phyloP scores from a whole-genome alignment of 2,888 invertebrate genomes.

The Melinopterus prodromus region DNA sequence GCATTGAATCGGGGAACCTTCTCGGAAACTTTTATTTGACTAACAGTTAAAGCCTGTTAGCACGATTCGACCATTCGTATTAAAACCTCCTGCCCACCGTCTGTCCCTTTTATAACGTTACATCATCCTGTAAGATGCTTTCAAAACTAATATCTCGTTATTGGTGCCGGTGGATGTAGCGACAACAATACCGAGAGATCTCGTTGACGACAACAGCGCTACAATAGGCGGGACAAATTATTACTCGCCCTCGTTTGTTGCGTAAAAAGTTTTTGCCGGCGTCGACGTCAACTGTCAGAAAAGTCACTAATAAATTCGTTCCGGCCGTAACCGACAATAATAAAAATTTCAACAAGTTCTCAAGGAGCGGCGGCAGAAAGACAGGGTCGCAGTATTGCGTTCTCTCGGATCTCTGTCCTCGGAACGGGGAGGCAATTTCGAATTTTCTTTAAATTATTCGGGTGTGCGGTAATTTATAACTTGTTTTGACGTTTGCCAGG shows the following conservation, averaged over 20 bases:
- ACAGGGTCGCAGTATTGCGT: background rate
- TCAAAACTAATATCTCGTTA: too few relatives aligned
- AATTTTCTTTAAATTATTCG: constrained; percentile 4
- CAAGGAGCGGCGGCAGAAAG: background rate
- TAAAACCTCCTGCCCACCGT: too few relatives aligned
- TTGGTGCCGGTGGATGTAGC: too few relatives aligned
- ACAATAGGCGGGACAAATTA: background rate
- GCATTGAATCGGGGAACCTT: too few relatives aligned
- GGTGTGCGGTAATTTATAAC: background rate
- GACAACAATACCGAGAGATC: background rate
- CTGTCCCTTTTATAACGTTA: too few relatives aligned
- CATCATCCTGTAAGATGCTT: too few relatives aligned
- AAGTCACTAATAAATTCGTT: constrained; percentile 4
- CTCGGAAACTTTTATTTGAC: too few relatives aligned
- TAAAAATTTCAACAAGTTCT: background rate
- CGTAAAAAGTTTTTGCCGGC: background rate
- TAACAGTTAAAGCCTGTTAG: too few relatives aligned
- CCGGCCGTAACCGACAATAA: background rate
- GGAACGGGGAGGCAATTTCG: background rate
- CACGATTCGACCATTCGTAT: too few relatives aligned
- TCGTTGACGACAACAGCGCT: background rate
- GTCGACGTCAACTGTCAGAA: background rate
- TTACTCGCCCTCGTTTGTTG: background rate
- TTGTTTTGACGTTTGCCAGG: background rate
- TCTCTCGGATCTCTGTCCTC: background rate